phyloP scores from a whole-genome alignment of 2,888 invertebrate genomes.

The Chesias legatella region DNA sequence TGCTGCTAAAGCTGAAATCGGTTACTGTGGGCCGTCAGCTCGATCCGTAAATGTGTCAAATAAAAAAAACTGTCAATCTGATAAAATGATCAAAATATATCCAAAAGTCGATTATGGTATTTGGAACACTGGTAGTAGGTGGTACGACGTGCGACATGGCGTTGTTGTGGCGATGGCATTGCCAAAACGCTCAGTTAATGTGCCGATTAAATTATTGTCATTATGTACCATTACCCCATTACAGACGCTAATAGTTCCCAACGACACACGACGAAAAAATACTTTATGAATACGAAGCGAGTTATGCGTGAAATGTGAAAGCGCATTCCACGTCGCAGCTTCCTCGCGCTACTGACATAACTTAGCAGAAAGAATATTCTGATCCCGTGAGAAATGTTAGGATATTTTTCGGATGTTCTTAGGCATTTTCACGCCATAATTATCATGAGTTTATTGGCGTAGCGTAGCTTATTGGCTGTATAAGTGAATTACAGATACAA shows the following conservation, averaged over 20 bases:
- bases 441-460: no score
- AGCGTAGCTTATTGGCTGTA: not conserved
- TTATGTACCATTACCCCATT: conserved; percentile 73
- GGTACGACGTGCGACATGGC: conserved; percentile 27
- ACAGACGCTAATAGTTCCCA: conserved; percentile 63
- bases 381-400: no score
- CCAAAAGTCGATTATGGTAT: no score
- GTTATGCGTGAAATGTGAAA: conserved; percentile 60
- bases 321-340: conserved; percentile 34
- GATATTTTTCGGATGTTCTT: no score
- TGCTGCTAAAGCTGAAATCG: no score
- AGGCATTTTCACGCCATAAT: no score
- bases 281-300: conserved; percentile 53
- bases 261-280: conserved; percentile 54
- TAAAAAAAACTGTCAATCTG: no score
- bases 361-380: conserved; percentile 1
- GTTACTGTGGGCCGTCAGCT: no score
- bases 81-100: not conserved
- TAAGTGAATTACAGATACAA: no score
- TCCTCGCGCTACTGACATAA: conserved; percentile 5
- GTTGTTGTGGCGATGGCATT: conserved; percentile 11
- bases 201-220: conserved; percentile 68
- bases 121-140: conserved; percentile 12
- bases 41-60: no score
- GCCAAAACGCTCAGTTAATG: conserved; percentile 44